These are phyloP conservation scores for Chydorus sphaericus DNA, from an alignment of 2,888 invertebrate genomes.

Conservation along the genomic window DNA sequence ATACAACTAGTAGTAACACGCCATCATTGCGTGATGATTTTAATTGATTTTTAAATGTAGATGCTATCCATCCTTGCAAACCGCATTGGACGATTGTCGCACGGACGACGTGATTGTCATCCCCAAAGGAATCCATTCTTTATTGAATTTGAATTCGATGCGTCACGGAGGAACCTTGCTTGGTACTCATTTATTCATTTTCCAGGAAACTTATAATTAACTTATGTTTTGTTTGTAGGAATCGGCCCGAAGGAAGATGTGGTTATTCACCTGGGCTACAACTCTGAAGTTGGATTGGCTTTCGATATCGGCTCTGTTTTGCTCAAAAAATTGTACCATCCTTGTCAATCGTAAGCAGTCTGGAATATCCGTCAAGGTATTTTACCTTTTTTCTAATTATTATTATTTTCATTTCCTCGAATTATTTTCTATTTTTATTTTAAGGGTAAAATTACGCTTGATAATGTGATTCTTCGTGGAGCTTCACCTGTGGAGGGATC, in stretches of 20 bases:
- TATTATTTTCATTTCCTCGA: no score
- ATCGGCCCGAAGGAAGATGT: slow-evolving; percentile 6
- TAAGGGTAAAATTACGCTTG: not conserved
- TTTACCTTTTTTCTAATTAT: no score
- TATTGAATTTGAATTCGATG: not conserved
- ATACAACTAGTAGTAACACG: no score
- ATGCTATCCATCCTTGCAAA: slow-evolving; percentile 4
- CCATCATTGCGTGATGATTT: no score
- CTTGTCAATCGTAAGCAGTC: not conserved
- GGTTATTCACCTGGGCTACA: not conserved
- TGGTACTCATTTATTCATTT: not conserved
- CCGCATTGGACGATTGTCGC: slow-evolving; percentile 1
- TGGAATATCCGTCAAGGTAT: slow-evolving; percentile 3
- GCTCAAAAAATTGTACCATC: not conserved
- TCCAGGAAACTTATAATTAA: not conserved
- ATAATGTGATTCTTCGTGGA: not conserved
- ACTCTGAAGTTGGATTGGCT: not conserved
- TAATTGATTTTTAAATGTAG: no score
- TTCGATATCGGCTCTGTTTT: not conserved
- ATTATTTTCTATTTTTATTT: not conserved
- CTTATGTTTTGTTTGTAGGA: not conserved
- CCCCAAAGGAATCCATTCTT: not conserved
- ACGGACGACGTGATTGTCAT: not conserved
- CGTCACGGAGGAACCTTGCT: slow-evolving; percentile 1
- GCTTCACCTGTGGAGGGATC: not conserved